These are phyloP conservation scores for Bradypus variegatus DNA, from an alignment of 2,797 vertebrate species.

Conservation along the genomic window DNA sequence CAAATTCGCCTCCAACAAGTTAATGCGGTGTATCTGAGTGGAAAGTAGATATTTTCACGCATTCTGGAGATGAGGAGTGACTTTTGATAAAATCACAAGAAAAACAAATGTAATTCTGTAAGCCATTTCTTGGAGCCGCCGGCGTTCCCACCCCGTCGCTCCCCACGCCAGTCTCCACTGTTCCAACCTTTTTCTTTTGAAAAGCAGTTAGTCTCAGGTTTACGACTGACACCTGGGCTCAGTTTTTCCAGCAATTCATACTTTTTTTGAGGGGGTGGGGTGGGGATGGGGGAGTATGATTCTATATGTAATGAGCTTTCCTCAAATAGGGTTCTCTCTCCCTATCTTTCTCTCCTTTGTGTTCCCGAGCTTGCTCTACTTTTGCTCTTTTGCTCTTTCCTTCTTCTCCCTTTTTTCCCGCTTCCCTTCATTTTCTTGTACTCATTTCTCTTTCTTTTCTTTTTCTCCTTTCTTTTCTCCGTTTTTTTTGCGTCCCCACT, in stretches of 20 bases:
- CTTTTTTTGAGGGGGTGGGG: conserved; percentile 56
- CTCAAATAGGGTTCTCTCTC: conserved; percentile 70
- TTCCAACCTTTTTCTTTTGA: conserved; percentile 65
- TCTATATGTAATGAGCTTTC: conserved; percentile 69
- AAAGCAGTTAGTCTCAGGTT: conserved; percentile 67
- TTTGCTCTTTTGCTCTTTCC: conserved; percentile 39
- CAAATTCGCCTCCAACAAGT: conserved; percentile 90
- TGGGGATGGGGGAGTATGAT: not conserved
- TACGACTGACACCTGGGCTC: conserved; percentile 63
- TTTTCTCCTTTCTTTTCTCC: conserved; percentile 49
- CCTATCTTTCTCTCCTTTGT: conserved; percentile 38
- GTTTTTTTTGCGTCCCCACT: not conserved
- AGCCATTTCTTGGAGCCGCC: conserved; percentile 87
- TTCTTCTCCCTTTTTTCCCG: not conserved
- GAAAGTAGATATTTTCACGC: conserved; percentile 99
- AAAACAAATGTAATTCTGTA: conserved; percentile 98
- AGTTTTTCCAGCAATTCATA: conserved; percentile 64
- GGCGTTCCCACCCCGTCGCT: conserved; percentile 68
- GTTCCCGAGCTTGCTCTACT: not conserved
- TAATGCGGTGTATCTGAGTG: conserved; percentile 97
- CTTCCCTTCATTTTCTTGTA: not conserved
- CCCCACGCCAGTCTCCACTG: conserved; percentile 63
- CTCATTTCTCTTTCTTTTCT: not conserved
- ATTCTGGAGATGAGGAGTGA: conserved; percentile 92
- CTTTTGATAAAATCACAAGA: conserved; percentile 97